Base-by-base conservation (phyloP, 2,113 vertebrate genomes). In the Ptilonorhynchus violaceus region DNA sequence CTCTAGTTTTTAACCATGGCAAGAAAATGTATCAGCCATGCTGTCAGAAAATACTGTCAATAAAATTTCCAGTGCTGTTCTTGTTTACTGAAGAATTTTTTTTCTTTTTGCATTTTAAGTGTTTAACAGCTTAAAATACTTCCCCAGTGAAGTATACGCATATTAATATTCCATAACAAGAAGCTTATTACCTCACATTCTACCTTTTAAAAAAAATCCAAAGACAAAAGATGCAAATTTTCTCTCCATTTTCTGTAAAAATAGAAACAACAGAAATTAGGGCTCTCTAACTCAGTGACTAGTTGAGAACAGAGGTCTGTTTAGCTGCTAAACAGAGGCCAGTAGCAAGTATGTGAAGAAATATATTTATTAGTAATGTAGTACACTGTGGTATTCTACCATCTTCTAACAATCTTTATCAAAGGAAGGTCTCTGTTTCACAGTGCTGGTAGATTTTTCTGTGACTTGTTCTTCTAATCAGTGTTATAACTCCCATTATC, bases 301-400 rank as follows among this genome's bases (percentile, higher is more conserved):
- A 35, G 22, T 44, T 77, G 63, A 73, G 30, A 69, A 21, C 42
- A 49, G 63, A 30, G 33, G 12, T 18, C 18, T 79, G 11, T 19
- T 79, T 5, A 41, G 35, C 27, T 52, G 17, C 18, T 28, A 72
- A 22, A 28, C 10, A 79, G 30, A 23, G 49, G 8, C 35, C 31
- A 47, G 25, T 2, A 75, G 30, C 11, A 59, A n/a, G 2, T 6
- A 10, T 8, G 31, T 42, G 42, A 15, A 76, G 23, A 55, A 93
- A 64, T 27, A 6, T 0, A 24, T n/a, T 76, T 73, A 11, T 11
- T 8, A 31, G 4, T 15, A 46, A 28, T 1, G 1, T 3, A 8
- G 42, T 15, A 17, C 27, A 13, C 25, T 28, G 46, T 33, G 13
- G 10, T 42, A 1, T 6, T 60, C 20, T 16, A 2, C 7, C 7